A percentile compares a stretch with the other conserved stretches of the same genome.
phyloP scores from a whole-genome alignment of 2,888 invertebrate genomes.

The Apodemia duryi region DNA sequence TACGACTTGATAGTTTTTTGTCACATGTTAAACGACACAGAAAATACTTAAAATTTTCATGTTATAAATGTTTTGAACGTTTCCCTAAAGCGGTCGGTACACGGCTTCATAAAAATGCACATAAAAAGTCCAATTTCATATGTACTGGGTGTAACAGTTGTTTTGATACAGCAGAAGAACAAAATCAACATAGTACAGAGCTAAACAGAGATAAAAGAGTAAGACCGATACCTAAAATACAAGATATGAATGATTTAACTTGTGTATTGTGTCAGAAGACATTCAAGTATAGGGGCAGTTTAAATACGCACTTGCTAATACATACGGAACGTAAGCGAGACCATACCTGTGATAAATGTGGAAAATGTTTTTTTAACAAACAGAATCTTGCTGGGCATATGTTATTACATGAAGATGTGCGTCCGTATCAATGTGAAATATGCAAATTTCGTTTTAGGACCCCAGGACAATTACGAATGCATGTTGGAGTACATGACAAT shows the following conservation, averaged over 20 bases:
- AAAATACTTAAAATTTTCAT: conserved; percentile 73
- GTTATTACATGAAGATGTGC: conserved; percentile 46
- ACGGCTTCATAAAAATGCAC: conserved; percentile 38
- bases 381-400: conserved; percentile 46
- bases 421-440: conserved; percentile 56
- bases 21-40: conserved; percentile 80
- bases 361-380: conserved; percentile 51
- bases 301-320: conserved; percentile 74
- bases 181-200: conserved; percentile 40
- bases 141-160: conserved; percentile 52
- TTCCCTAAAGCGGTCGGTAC: conserved; percentile 39
- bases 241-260: conserved; percentile 38
- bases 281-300: conserved; percentile 44
- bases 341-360: conserved; percentile 58
- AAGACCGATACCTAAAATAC: conserved; percentile 33
- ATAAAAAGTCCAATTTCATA: conserved; percentile 38
- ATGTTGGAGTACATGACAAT: conserved; percentile 65
- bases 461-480: conserved; percentile 46
- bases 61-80: conserved; percentile 47
- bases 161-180: conserved; percentile 42
- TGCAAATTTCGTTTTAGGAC: conserved; percentile 51
- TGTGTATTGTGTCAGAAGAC: conserved; percentile 53
- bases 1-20: conserved; percentile 47
- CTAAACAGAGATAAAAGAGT: conserved; percentile 42
- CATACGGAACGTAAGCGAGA: conserved; percentile 68